phyloP scores from a whole-genome alignment of 2,113 vertebrate genomes.

The Chloebia gouldiae region DNA sequence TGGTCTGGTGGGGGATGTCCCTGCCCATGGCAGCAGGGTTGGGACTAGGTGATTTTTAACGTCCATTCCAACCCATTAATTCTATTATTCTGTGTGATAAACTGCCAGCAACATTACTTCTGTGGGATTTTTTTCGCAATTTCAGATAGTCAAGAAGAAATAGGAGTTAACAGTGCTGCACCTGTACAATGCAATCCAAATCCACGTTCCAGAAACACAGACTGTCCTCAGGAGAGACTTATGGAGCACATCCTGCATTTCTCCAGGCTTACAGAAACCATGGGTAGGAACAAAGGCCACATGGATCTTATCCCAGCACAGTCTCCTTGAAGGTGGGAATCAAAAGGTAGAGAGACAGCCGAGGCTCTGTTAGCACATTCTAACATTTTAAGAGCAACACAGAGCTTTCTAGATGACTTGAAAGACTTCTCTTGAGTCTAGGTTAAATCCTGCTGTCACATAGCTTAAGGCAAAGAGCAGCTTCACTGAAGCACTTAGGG shows the following conservation, averaged over 20 bases:
- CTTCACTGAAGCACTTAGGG: not conserved
- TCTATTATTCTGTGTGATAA: not conserved
- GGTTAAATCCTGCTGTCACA: not conserved
- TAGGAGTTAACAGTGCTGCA: not conserved
- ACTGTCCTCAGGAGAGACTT: not conserved
- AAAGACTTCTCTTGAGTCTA: not conserved
- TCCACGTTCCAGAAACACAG: not conserved
- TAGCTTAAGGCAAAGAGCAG: not conserved
- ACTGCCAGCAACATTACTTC: not conserved
- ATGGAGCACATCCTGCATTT: not conserved
- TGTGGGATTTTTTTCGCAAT: not conserved
- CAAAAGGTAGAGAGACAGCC: not conserved
- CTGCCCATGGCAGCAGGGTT: not conserved
- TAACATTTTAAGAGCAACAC: not conserved
- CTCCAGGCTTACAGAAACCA: not conserved
- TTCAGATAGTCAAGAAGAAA: not conserved
- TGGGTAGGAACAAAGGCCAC: not conserved
- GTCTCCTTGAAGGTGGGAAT: not conserved
- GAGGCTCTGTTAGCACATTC: not conserved
- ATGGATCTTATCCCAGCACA: accelerated
- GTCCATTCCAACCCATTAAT: not conserved
- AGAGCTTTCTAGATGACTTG: not conserved
- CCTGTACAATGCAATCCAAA: not conserved
- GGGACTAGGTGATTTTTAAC: not conserved
- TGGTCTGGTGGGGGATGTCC: not conserved